Base-by-base conservation (phyloP, 1,140 invertebrate species). In the Magallana angulata region DNA sequence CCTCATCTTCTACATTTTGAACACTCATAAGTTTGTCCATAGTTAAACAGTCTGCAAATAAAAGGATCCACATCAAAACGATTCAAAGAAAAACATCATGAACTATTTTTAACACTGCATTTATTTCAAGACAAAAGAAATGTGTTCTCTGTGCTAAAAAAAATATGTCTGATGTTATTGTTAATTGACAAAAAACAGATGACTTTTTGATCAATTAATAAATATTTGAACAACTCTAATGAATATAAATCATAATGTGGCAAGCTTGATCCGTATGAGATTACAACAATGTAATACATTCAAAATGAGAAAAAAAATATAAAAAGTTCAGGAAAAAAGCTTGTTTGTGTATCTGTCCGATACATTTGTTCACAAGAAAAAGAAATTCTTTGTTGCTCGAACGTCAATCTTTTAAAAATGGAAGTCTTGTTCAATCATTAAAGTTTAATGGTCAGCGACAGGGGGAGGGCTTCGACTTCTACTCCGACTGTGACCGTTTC, bases 1-100 rank as follows among this genome's bases (percentile, higher is more conserved):
- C 68, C 68, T 76, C 68, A 76, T 76, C 68, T 76, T 76, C 68
- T 76, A 24, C 68, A 76, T 76, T 76, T 76, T 76, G 68, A 76
- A 64, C 60, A 64, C 18, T 64, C 60, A 64, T 16, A 64, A 64
- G 16, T 18, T 16, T 64, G 68, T 76, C 68, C 68, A 76, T 36
- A 30, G 18, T 7, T 76, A 76, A 12, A 76, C 4, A 30, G 68
- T 76, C 68, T 76, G 68, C 30, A 76, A 76, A 76, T 8, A 76
- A 76, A 76, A 76, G 68, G 24, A 24, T 36, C 24, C 14, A 18
- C 18, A 76, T 76, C 36, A 30, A 76, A 76, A 11, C 9, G 24
- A 18, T 30, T 76, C 7, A 24, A 62, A 16, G n/a, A 62, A 12
- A 9, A 62, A 16, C 8, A 62, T 62, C 14, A 62, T 12, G 12